These are phyloP conservation scores for Entelurus aequoreus DNA, from an alignment of 2,113 vertebrate species.

Conservation along the genomic window DNA sequence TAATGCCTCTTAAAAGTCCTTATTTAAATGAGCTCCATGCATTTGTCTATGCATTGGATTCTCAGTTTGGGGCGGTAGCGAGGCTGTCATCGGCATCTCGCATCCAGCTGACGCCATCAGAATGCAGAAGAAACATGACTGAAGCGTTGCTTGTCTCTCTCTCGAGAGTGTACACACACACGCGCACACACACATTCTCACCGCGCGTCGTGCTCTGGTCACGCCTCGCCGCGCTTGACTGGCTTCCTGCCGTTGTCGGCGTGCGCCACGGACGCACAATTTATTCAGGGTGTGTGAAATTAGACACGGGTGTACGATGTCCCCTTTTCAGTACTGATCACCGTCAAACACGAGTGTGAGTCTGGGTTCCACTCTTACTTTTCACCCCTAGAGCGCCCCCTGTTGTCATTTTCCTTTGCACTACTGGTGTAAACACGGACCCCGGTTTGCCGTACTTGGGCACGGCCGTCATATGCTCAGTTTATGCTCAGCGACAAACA, in stretches of 20 bases:
- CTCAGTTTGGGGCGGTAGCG: constrained; percentile 24
- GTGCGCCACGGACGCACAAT: constrained; percentile 37
- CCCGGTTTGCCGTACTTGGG: too few species aligned
- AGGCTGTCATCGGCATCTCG: constrained; percentile 32
- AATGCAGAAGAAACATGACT: constrained; percentile 19
- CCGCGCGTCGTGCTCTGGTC: constrained; percentile 56
- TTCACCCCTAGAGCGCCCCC: too few species aligned
- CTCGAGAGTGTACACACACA: constrained; percentile 10
- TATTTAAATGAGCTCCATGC: constrained; percentile 9
- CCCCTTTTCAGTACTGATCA: constrained; percentile 65
- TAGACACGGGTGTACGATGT: constrained; percentile 65
- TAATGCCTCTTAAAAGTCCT: constrained; percentile 16
- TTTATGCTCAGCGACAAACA: too few species aligned
- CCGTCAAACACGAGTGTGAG: constrained; percentile 45
- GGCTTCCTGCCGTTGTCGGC: constrained; percentile 65
- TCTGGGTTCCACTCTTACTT: constrained; percentile 7
- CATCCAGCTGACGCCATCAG: constrained; percentile 31
- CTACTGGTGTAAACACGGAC: background rate
- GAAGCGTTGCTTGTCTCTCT: constrained; percentile 15
- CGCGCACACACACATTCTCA: constrained; percentile 31
- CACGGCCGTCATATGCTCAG: too few species aligned
- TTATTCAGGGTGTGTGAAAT: constrained; percentile 72
- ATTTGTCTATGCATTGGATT: constrained; percentile 27
- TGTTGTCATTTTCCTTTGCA: background rate
- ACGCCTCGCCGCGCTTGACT: constrained; percentile 61